Percentiles rank a stretch among this genome's conserved stretches.
Evolutionary conservation across 2,113 vertebrate genomes (phyloP).

Genomic region (Crocuta crocuta): DNA sequence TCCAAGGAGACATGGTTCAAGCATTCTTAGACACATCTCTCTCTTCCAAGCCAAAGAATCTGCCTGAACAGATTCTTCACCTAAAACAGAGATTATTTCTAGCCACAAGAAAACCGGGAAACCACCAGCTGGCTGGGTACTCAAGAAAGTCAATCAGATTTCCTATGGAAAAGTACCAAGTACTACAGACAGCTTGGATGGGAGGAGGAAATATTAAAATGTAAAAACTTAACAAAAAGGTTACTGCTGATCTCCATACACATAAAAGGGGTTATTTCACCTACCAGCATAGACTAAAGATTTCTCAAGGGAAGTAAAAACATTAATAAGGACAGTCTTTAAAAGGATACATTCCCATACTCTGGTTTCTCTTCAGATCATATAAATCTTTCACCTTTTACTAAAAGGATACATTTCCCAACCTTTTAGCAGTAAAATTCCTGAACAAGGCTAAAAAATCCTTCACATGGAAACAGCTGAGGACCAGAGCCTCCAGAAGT

Average conservation of each 20-base stretch:
- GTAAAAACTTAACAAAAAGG: conserved; percentile 35
- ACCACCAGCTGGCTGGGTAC: background rate
- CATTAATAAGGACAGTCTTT: conserved; percentile 42
- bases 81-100: conserved; percentile 58
- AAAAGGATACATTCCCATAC: background rate
- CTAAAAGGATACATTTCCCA: conserved; percentile 17
- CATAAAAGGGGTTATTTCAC: conserved; percentile 1
- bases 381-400: no score
- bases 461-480: conserved; percentile 19
- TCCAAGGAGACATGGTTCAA: conserved; percentile 13
- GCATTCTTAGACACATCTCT: background rate
- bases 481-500: conserved; percentile 35
- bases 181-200: conserved; percentile 9
- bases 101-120: conserved; percentile 22
- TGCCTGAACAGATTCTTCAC: conserved; percentile 46
- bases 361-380: no score
- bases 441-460: conserved; percentile 44
- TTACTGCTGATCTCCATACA: conserved; percentile 25
- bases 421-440: background rate
- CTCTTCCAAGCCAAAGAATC: conserved; percentile 29
- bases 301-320: conserved; percentile 28
- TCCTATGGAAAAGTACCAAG: conserved; percentile 66
- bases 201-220: conserved; percentile 69
- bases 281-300: background rate
- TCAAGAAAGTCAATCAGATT: conserved; percentile 54